Conservation (phyloP, 1,140 invertebrate genomes). For the Rhyacophila brunnea region DNA sequence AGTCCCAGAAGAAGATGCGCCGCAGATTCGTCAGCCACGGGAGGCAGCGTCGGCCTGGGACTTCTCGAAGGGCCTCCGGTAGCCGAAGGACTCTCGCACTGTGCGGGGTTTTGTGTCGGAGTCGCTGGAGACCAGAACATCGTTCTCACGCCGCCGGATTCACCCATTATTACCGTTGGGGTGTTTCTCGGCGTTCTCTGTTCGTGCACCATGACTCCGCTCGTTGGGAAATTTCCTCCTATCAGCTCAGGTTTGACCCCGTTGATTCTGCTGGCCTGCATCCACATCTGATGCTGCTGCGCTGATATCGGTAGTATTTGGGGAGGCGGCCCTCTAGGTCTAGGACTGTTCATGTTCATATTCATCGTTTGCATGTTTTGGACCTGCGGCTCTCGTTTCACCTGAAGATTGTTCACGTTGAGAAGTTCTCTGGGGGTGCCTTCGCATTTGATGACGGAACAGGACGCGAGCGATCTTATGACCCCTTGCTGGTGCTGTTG, state of each 20-base stretch:
- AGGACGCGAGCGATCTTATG: constrained; percentile 55
- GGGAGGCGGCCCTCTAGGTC: constrained; percentile 43
- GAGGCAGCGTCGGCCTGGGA: constrained; percentile 53
- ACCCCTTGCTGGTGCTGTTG: constrained; percentile 49
- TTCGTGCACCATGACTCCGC: constrained; percentile 40
- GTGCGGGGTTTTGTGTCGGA: constrained; percentile 48
- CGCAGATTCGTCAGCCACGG: constrained; percentile 69
- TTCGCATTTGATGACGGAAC: constrained; percentile 49
- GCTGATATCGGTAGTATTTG: constrained; percentile 39
- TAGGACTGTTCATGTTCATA: constrained; percentile 39
- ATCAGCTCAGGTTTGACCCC: constrained; percentile 78
- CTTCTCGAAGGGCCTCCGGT: constrained; percentile 51
- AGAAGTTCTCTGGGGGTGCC: constrained; percentile 38
- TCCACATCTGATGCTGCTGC: constrained; percentile 59
- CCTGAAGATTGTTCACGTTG: constrained; percentile 39
- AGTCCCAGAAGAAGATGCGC: constrained; percentile 80
- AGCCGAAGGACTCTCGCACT: constrained; percentile 39
- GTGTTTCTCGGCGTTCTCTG: constrained; percentile 65
- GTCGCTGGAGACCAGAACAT: constrained; percentile 84
- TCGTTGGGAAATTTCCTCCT: constrained; percentile 63
- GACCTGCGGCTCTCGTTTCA: constrained; percentile 40
- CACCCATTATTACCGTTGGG: constrained; percentile 88
- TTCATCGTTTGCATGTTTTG: constrained; percentile 42
- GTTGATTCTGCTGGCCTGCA: constrained; percentile 64
- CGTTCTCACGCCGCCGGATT: constrained; percentile 84